Percentiles rank a stretch among this genome's conserved stretches.
These are phyloP conservation scores for Ochropleura plecta DNA, from an alignment of 2,888 invertebrate species.

Conservation along the genomic window DNA sequence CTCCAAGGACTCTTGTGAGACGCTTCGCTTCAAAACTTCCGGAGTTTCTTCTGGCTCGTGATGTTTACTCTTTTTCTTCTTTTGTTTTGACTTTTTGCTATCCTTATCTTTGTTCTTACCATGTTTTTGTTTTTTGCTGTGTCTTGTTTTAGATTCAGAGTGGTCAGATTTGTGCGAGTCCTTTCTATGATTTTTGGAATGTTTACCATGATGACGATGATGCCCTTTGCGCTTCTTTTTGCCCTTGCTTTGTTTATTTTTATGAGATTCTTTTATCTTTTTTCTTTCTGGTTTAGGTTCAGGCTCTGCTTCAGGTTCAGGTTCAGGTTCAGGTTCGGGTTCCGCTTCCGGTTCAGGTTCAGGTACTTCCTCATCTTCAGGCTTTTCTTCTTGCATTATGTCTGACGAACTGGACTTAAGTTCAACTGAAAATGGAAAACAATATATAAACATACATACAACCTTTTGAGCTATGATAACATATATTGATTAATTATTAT, in stretches of 20 bases:
- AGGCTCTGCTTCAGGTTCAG: neutral
- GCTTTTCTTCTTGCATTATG: constrained; percentile 68
- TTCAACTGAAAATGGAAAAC: constrained; percentile 75
- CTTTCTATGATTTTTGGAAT: constrained; percentile 86
- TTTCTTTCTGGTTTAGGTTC: constrained; percentile 62
- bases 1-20: constrained; percentile 82
- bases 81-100: constrained; percentile 87
- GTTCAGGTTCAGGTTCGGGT: neutral
- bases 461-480: neutral
- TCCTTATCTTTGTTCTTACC: constrained; percentile 84
- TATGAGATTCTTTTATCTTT: constrained; percentile 84
- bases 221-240: constrained; percentile 88
- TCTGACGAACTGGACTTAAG: constrained; percentile 81
- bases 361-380: constrained; percentile 61
- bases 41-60: constrained; percentile 74
- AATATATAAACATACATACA: neutral
- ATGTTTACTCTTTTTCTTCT: constrained; percentile 86
- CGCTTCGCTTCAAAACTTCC: constrained; percentile 72
- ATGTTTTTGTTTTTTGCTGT: constrained; percentile 82
- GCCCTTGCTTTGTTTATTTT: constrained; percentile 81
- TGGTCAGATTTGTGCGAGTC: constrained; percentile 80
- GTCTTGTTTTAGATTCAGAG: constrained; percentile 77
- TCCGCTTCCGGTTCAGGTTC: constrained; percentile 32
- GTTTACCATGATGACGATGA: constrained; percentile 86
- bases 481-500: too few species aligned